phyloP scores from a whole-genome alignment of 2,888 invertebrate species.

The Drosophila birchii region DNA sequence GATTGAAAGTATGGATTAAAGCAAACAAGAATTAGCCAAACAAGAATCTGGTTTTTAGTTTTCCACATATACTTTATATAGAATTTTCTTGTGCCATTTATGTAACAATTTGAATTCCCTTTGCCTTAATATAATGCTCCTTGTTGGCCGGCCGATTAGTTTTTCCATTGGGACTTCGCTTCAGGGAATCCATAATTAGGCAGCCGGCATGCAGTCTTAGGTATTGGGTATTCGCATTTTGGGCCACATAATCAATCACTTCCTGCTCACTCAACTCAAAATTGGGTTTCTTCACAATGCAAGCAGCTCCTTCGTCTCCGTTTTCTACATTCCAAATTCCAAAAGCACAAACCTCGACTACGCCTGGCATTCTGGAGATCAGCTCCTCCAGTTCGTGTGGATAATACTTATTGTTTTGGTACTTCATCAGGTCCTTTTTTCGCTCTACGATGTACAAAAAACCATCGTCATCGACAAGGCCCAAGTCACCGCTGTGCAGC shows the following conservation, averaged over 20 bases:
- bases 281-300: conserved; percentile 53
- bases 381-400: conserved; percentile 74
- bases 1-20: too few relatives aligned
- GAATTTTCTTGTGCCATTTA: neutral
- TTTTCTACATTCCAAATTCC: conserved; percentile 67
- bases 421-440: conserved; percentile 73
- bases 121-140: conserved; percentile 33
- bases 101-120: neutral
- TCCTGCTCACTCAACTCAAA: conserved; percentile 62
- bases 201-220: conserved; percentile 73
- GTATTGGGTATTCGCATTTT: conserved; percentile 50
- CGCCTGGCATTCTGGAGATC: conserved; percentile 62
- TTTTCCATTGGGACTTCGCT: conserved; percentile 70
- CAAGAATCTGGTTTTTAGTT: neutral
- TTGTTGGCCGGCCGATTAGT: conserved; percentile 50
- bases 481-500: conserved; percentile 78
- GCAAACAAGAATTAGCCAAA: too few relatives aligned
- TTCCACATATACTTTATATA: neutral
- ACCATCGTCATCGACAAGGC: conserved; percentile 77
- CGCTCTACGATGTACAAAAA: conserved; percentile 71
- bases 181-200: conserved; percentile 65
- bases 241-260: conserved; percentile 65
- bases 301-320: conserved; percentile 74
- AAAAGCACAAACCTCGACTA: conserved; percentile 70
- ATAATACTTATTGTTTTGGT: conserved; percentile 68